These are phyloP conservation scores for Leptinotarsa undecemlineata DNA, from an alignment of 1,140 invertebrate species.

Conservation along the genomic window DNA sequence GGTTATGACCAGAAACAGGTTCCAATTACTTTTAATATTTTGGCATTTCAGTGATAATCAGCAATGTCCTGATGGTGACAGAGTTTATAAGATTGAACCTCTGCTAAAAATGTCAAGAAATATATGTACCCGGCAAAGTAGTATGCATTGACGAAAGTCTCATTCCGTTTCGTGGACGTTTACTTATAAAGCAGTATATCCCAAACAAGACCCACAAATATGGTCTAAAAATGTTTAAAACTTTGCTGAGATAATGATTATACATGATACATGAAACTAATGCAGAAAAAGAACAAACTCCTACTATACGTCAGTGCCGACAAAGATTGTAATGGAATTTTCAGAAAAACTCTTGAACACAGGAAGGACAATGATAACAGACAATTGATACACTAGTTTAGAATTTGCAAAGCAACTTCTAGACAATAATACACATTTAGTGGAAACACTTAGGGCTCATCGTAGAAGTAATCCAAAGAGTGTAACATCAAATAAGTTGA, in stretches of 20 bases:
- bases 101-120: slow-evolving; percentile 37
- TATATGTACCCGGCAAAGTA: slow-evolving; percentile 26
- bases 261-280: no score
- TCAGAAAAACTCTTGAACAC: no score
- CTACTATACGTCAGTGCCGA: no score
- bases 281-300: no score
- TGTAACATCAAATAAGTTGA: slow-evolving; percentile 25
- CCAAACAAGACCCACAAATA: background rate
- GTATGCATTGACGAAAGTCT: no score
- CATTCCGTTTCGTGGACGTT: slow-evolving; percentile 45
- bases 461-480: slow-evolving; percentile 32
- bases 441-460: slow-evolving; percentile 49
- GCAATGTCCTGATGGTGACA: slow-evolving; percentile 6
- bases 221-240: slow-evolving; percentile 49
- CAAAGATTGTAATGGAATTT: no score
- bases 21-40: no score
- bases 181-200: slow-evolving; percentile 48
- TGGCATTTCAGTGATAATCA: no score
- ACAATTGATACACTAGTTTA: slow-evolving; percentile 55
- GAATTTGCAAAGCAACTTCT: slow-evolving; percentile 50
- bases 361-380: slow-evolving; percentile 51
- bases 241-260: background rate
- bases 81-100: slow-evolving; percentile 15
- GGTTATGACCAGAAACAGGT: no score
- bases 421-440: slow-evolving; percentile 48